phyloP scores from a whole-genome alignment of 2,888 invertebrate genomes.

The Hermaeophaga mercurialis region DNA sequence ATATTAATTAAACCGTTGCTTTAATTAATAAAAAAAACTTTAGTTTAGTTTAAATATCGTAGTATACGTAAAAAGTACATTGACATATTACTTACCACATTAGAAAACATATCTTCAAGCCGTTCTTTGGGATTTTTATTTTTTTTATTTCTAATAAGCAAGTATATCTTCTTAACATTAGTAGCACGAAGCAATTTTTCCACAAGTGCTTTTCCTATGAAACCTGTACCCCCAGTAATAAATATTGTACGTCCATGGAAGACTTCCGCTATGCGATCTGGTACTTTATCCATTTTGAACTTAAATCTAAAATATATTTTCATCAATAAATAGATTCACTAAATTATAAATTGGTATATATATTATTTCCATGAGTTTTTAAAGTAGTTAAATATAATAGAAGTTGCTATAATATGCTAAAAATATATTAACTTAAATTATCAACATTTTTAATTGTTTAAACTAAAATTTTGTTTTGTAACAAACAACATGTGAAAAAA shows the following conservation, averaged over 20 bases:
- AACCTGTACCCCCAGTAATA: slow-evolving; percentile 57
- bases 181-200: slow-evolving; percentile 57
- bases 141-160: slow-evolving; percentile 54
- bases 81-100: slow-evolving; percentile 46
- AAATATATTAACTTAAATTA: no score
- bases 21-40: no score
- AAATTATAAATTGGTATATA: no score
- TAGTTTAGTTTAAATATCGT: no score
- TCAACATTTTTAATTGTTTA: no score
- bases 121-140: slow-evolving; percentile 52
- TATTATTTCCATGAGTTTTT: no score
- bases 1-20: no score
- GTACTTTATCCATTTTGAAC: slow-evolving; percentile 21
- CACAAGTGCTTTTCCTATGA: slow-evolving; percentile 58
- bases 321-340: neutral
- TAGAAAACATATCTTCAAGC: slow-evolving; percentile 52
- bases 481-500: no score
- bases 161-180: slow-evolving; percentile 54
- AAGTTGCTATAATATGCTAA: no score
- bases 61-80: no score
- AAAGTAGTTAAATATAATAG: no score
- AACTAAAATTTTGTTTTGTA: no score
- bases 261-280: slow-evolving; percentile 40
- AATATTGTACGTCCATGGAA: slow-evolving; percentile 52
- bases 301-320: neutral